Evolutionary conservation across 2,888 invertebrate genomes (phyloP).

Genomic region (Dilophus febrilis): DNA sequence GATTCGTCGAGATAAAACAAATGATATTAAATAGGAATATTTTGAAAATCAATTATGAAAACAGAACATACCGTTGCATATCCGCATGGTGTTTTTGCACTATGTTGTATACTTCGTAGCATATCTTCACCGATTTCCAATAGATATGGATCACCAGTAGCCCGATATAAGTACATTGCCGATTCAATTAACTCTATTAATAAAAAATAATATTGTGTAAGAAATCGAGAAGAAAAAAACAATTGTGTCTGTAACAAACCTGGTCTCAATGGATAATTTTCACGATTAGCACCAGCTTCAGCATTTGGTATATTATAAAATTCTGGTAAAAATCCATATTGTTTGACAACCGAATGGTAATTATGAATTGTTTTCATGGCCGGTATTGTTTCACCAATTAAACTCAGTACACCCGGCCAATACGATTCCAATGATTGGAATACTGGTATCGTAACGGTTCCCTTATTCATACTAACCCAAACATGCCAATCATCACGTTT

Average conservation of each 20-base stretch:
- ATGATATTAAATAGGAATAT: neutral
- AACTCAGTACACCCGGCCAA: conserved; percentile 89
- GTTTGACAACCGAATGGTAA: conserved; percentile 92
- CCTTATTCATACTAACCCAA: conserved; percentile 98
- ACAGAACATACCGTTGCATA: conserved; percentile 72
- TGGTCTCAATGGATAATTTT: conserved; percentile 86
- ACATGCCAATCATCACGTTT: conserved; percentile 96
- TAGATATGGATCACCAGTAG: conserved; percentile 83
- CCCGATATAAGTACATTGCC: conserved; percentile 87
- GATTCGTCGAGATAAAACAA: neutral
- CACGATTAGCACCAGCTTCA: conserved; percentile 64
- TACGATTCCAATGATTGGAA: conserved; percentile 97
- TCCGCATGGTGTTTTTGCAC: conserved; percentile 85
- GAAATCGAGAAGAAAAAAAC: too few relatives aligned
- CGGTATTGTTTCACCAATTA: conserved; percentile 73
- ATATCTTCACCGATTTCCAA: conserved; percentile 90
- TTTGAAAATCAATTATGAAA: neutral
- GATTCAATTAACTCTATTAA: conserved; percentile 95
- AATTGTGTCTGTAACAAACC: too few relatives aligned
- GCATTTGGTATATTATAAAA: conserved; percentile 89
- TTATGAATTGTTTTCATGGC: conserved; percentile 89
- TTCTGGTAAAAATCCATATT: conserved; percentile 96
- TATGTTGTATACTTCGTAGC: conserved; percentile 80
- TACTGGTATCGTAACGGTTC: conserved; percentile 84
- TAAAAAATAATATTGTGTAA: too few relatives aligned